A percentile compares a stretch with the other conserved stretches of the same genome.
Conservation (phyloP, 37 sponge, comb jelly and placozoan species). For the Eunapius fragilis region DNA sequence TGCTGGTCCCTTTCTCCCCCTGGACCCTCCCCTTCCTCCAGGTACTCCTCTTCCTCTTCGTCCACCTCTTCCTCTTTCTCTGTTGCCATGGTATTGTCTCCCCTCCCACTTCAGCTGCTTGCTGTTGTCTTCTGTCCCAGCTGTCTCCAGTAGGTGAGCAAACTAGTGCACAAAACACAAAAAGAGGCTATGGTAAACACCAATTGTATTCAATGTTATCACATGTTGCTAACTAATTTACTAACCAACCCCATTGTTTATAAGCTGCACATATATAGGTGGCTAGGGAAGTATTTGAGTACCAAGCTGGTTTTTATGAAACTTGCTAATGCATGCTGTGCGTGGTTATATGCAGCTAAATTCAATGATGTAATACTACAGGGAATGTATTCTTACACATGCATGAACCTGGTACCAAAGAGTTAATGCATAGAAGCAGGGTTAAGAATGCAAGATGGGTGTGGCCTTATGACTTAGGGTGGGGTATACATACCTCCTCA, state of each 20-base stretch:
- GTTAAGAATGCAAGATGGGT: too few relatives aligned
- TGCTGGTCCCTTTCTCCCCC: neutral
- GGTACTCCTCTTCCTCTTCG: neutral
- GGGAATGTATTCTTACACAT: too few relatives aligned
- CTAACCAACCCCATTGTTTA: too few relatives aligned
- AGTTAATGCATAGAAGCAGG: too few relatives aligned
- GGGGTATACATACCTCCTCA: slow-evolving; percentile 55
- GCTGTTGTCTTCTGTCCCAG: neutral
- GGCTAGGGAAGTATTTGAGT: too few relatives aligned
- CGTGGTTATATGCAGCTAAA: too few relatives aligned
- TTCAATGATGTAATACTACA: too few relatives aligned
- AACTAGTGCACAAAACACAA: slow-evolving; percentile 13
- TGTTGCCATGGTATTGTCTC: neutral
- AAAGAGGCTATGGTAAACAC: neutral
- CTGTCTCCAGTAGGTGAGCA: slow-evolving; percentile 53
- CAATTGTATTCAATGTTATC: neutral
- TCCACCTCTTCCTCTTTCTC: slow-evolving; percentile 11
- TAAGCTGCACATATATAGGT: too few relatives aligned
- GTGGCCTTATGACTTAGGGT: neutral
- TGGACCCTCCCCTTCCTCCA: neutral
- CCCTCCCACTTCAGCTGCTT: slow-evolving; percentile 15
- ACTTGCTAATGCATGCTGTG: too few relatives aligned
- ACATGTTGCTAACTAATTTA: too few relatives aligned
- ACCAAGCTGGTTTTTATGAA: too few relatives aligned
- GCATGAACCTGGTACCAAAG: too few relatives aligned